Evolutionary conservation across 2,888 invertebrate species (phyloP).

Genomic region (Drosophila rellima): DNA sequence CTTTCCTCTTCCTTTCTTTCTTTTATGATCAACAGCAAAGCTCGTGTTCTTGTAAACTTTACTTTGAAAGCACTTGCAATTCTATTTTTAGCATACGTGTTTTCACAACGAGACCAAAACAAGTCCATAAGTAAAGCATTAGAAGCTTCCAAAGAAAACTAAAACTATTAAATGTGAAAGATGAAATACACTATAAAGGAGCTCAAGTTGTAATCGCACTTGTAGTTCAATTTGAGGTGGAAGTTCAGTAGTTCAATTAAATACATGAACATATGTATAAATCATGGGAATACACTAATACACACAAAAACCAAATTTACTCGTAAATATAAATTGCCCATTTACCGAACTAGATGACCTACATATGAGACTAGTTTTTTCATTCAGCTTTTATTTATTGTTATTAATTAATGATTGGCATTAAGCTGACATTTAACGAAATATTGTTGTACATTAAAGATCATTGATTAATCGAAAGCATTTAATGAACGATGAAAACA

Average conservation of each 20-base stretch:
- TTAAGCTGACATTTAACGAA: conserved; percentile 2
- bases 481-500: background rate
- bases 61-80: conserved; percentile 21
- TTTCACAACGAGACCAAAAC: conserved; percentile 31
- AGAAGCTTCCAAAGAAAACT: background rate
- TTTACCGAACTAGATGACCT: background rate
- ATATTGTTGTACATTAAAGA: background rate
- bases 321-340: background rate
- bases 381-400: background rate
- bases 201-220: background rate
- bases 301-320: no score
- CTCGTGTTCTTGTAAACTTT: conserved; percentile 36
- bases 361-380: background rate
- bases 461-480: conserved; percentile 2
- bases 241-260: conserved; percentile 2
- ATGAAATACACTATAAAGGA: background rate
- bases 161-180: background rate
- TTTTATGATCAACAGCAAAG: conserved; percentile 43
- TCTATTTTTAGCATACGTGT: conserved; percentile 64
- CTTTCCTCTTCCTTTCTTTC: conserved; percentile 8
- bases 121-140: conserved; percentile 17
- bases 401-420: background rate
- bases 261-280: background rate
- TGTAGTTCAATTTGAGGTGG: background rate
- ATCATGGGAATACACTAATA: background rate